Evolutionary conservation across 2,797 vertebrate genomes (phyloP).

Genomic region (Xenentodon cancila): DNA sequence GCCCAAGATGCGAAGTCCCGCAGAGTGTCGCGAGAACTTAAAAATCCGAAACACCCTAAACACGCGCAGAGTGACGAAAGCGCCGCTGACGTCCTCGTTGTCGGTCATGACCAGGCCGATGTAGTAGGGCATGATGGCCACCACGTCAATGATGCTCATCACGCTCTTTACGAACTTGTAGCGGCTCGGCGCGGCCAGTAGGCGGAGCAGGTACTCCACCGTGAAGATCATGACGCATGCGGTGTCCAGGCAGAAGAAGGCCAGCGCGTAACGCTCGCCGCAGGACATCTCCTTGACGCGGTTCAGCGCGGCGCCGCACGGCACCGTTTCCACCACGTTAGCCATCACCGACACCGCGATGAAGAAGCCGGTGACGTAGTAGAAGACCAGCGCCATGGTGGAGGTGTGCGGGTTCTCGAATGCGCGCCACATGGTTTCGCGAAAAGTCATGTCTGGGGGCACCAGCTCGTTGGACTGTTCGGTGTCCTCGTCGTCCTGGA

Average conservation of each 20-base stretch:
- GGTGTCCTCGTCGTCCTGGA: slow-evolving; percentile 91
- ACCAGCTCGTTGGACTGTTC: slow-evolving; percentile 82
- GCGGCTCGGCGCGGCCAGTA: slow-evolving; percentile 92
- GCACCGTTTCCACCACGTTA: slow-evolving; percentile 95
- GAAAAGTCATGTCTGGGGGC: slow-evolving; percentile 83
- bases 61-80: slow-evolving; percentile 95
- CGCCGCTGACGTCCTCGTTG: slow-evolving; percentile 97
- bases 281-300: slow-evolving; percentile 86
- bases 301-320: slow-evolving; percentile 83
- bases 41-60: slow-evolving; percentile 98
- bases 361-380: slow-evolving; percentile 98
- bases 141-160: slow-evolving; percentile 97
- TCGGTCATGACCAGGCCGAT: slow-evolving; percentile 96
- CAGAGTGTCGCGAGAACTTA: slow-evolving; percentile 98
- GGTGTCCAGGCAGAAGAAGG: slow-evolving; percentile 98
- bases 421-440: slow-evolving; percentile 93
- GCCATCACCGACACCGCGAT: slow-evolving; percentile 95
- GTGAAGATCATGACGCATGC: slow-evolving; percentile 99
- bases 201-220: slow-evolving; percentile 92
- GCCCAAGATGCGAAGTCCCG: slow-evolving; percentile 94
- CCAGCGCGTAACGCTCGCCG: slow-evolving; percentile 91
- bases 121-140: slow-evolving; percentile 98
- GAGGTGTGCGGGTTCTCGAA: slow-evolving; percentile 98
- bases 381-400: slow-evolving; percentile 95
- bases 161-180: slow-evolving; percentile 93